Evolutionary conservation across 2,888 invertebrate genomes (phyloP).

Genomic region (Dermolepida albohirtum): DNA sequence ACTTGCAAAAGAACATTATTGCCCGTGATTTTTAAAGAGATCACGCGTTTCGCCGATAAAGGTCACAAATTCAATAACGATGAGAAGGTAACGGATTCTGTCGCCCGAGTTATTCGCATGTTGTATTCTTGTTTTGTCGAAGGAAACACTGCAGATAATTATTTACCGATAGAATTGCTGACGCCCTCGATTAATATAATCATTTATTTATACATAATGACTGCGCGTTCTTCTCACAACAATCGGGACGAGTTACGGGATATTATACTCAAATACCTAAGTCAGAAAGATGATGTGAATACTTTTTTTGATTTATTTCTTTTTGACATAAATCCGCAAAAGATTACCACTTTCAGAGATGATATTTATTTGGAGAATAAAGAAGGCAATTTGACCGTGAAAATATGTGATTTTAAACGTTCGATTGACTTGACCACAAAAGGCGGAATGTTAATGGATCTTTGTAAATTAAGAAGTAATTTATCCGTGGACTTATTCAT

Average conservation of each 20-base stretch:
- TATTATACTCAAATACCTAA: slow-evolving; percentile 54
- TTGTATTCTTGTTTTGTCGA: slow-evolving; percentile 55
- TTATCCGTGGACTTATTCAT: slow-evolving; percentile 61
- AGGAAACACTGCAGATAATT: slow-evolving; percentile 49
- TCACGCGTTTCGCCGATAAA: slow-evolving; percentile 51
- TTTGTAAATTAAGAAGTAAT: slow-evolving; percentile 56
- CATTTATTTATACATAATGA: slow-evolving; percentile 64
- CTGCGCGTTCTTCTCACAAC: slow-evolving; percentile 55
- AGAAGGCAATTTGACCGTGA: slow-evolving; percentile 49
- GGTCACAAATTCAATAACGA: slow-evolving; percentile 55
- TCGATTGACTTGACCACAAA: slow-evolving; percentile 52
- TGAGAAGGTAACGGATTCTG: slow-evolving; percentile 54
- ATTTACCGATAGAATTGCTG: slow-evolving; percentile 62
- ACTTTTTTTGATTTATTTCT: slow-evolving; percentile 59
- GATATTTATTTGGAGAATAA: slow-evolving; percentile 55
- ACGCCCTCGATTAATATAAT: slow-evolving; percentile 64
- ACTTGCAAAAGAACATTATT: slow-evolving; percentile 63
- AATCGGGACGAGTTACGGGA: slow-evolving; percentile 52
- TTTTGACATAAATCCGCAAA: slow-evolving; percentile 54
- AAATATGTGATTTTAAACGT: slow-evolving; percentile 29
- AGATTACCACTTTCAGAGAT: slow-evolving; percentile 53
- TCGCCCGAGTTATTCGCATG: slow-evolving; percentile 54
- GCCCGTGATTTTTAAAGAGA: slow-evolving; percentile 54
- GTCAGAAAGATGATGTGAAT: slow-evolving; percentile 49
- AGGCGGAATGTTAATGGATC: slow-evolving; percentile 59